A percentile compares a stretch with the other conserved stretches of the same genome.
Conservation (phyloP, 2,888 invertebrate genomes). For the Parelbella ahira region DNA sequence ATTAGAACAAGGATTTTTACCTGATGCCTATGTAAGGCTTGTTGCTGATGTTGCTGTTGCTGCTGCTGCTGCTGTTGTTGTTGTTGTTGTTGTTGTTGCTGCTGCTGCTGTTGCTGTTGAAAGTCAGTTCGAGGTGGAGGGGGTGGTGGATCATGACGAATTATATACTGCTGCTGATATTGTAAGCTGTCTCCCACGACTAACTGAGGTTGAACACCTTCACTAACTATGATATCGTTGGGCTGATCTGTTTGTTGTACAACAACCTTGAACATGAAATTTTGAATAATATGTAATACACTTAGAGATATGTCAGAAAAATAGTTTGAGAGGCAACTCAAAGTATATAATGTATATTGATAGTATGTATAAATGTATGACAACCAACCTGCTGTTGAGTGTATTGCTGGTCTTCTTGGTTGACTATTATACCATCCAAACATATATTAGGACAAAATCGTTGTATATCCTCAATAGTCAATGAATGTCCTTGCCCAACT, state of each 20-base stretch:
- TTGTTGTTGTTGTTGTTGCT: constrained; percentile 36
- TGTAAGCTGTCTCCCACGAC: constrained; percentile 69
- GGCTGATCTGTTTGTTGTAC: constrained; percentile 76
- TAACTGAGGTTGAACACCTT: constrained; percentile 63
- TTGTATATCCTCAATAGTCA: constrained; percentile 81
- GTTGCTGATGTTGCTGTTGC: constrained; percentile 36
- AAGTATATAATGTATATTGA: too few species aligned
- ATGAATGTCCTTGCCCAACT: constrained; percentile 78
- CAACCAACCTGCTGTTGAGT: constrained; percentile 64
- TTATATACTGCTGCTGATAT: constrained; percentile 73
- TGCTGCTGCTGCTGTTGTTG: constrained; percentile 42
- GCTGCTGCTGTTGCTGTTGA: constrained; percentile 52
- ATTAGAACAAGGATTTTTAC: constrained; percentile 28
- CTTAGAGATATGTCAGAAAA: too few species aligned
- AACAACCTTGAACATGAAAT: constrained; percentile 55
- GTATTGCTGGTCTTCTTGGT: constrained; percentile 75
- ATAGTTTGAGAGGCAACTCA: too few species aligned
- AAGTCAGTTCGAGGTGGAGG: constrained; percentile 59
- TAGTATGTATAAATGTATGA: too few species aligned
- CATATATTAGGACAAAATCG: constrained; percentile 83
- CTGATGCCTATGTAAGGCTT: constrained; percentile 59
- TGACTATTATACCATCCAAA: constrained; percentile 73
- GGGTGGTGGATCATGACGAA: constrained; percentile 66
- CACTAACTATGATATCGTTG: constrained; percentile 79
- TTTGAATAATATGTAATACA: background rate